Evolutionary conservation across 2,113 vertebrate species (phyloP), one percentile per base, ranked within the genome.

Genomic region (Tenebrosternarchus preto): DNA sequence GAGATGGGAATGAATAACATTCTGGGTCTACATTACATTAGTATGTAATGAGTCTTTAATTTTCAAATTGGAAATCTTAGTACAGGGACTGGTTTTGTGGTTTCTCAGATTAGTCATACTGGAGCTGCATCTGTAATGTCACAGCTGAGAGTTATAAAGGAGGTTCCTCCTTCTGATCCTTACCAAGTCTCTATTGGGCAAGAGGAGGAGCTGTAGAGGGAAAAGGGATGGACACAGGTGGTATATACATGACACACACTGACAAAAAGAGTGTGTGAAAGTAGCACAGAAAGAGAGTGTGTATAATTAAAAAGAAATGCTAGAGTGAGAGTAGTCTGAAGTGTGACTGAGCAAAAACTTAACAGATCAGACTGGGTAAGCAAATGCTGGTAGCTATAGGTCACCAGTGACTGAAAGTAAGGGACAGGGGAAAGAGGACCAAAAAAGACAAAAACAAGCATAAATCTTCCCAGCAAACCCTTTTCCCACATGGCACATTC

Each of bases 181-280:
- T 63, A 67, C 68, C 20, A 24, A 61, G 8, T 77, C 50, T 73
- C 5, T 70, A 20, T 79, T 79, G 43, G 79, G 6, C 36, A 20
- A 57, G 69, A 77, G 84, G 77, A 77, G 80, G 80, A 72, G 82
- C 87, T 27, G 73, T 57, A 20, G 5, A 16, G 6, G 4, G 50
- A 36, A 67, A 79, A 83, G 86, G 89, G 90, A 81, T 88, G 89
- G 78, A 87, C 60, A 24, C 55, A 83, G 86, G 86, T 80, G 59
- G 25, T 82, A 80, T 55, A 77, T 83, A 80, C 64, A 78, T 9
- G 27, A 0, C 67, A 66, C 43, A 71, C 31, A 33, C 46, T 76
- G 76, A 73, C 22, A 59, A 36, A 78, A 67, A 24, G 39, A 27
- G 20, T 69, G 25, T 76, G 29, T 73, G 25, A 74, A 22, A 43